Percentiles rank a stretch among this genome's conserved stretches.
These are phyloP conservation scores for Tyrophagus putrescentiae DNA, from an alignment of 1,140 invertebrate species.

Conservation along the genomic window DNA sequence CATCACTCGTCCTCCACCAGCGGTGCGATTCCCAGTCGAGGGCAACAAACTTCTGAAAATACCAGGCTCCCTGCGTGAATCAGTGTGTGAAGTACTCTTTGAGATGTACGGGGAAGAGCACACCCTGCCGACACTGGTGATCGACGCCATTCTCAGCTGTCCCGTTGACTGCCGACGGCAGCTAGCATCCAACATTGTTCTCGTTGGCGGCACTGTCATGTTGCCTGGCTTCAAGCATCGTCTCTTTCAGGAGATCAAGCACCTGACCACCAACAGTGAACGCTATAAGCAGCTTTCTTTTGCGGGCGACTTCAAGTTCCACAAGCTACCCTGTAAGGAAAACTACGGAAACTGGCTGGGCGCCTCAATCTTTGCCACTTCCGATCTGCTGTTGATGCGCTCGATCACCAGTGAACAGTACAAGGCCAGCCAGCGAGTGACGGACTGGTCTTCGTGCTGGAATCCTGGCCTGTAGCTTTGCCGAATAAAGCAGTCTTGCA, in stretches of 20 bases:
- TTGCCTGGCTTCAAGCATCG: slow-evolving; percentile 58
- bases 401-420: slow-evolving; percentile 59
- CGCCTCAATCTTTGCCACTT: slow-evolving; percentile 64
- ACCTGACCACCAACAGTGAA: slow-evolving; percentile 43
- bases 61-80: slow-evolving; percentile 55
- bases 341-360: slow-evolving; percentile 75
- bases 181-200: slow-evolving; percentile 61
- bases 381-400: slow-evolving; percentile 55
- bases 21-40: slow-evolving; percentile 54
- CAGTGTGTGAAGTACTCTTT: slow-evolving; percentile 64
- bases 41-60: slow-evolving; percentile 46
- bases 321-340: slow-evolving; percentile 55
- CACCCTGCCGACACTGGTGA: slow-evolving; percentile 64
- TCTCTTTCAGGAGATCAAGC: slow-evolving; percentile 53
- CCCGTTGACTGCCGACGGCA: slow-evolving; percentile 54
- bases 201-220: slow-evolving; percentile 70
- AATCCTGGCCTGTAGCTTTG: background rate
- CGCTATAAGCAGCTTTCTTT: slow-evolving; percentile 48
- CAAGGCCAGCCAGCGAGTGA: slow-evolving; percentile 42
- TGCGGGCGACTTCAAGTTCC: slow-evolving; percentile 56
- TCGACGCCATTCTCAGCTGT: slow-evolving; percentile 62
- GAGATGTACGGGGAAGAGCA: slow-evolving; percentile 64
- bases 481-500: no score
- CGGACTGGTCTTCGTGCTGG: slow-evolving; percentile 56
- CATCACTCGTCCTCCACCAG: slow-evolving; percentile 29